These are phyloP conservation scores for Alloscopus bannaensis DNA, from an alignment of 2,888 invertebrate species.

Conservation along the genomic window DNA sequence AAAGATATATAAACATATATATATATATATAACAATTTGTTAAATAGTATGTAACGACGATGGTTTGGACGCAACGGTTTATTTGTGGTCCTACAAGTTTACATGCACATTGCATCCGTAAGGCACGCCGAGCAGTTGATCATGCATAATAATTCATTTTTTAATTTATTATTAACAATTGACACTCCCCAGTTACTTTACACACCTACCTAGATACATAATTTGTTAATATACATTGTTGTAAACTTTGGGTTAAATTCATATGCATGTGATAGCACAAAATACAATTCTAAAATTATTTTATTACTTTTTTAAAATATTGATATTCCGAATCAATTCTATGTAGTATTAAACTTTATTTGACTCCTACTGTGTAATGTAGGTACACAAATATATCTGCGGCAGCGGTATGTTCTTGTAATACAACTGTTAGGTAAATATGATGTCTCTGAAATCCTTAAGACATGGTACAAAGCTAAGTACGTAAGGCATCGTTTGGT, in stretches of 20 bases:
- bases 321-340: slow-evolving; percentile 33
- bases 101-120: too few species aligned
- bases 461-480: slow-evolving; percentile 60
- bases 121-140: too few species aligned
- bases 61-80: too few species aligned
- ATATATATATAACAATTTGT: too few species aligned
- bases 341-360: slow-evolving; percentile 5
- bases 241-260: background rate
- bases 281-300: slow-evolving; percentile 25
- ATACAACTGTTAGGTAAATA: slow-evolving; percentile 67
- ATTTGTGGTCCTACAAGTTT: too few species aligned
- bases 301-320: background rate
- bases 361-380: slow-evolving; percentile 33
- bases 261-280: slow-evolving; percentile 7
- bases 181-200: too few species aligned
- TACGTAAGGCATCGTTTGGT: slow-evolving; percentile 65
- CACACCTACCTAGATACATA: too few species aligned
- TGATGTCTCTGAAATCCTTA: slow-evolving; percentile 62
- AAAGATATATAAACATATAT: too few species aligned
- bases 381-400: too few species aligned
- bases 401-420: slow-evolving; percentile 57
- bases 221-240: slow-evolving; percentile 13
- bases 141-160: too few species aligned
- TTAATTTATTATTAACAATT: too few species aligned
- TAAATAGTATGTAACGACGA: too few species aligned